phyloP scores from a whole-genome alignment of 1,140 invertebrate species.

The Drosophila busckii region DNA sequence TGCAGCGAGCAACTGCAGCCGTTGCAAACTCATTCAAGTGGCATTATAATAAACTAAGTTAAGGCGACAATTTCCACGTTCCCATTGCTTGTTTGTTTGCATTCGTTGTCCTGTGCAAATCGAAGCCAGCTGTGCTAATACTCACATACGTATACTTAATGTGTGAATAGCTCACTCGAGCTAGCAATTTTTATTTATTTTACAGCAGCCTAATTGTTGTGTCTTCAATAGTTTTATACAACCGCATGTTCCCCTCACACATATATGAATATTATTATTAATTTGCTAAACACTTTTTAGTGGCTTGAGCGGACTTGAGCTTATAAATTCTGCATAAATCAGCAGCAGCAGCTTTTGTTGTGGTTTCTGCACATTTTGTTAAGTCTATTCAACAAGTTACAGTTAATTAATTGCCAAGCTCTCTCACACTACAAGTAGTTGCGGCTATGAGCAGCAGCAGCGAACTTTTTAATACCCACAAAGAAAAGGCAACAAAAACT shows the following conservation, averaged over 20 bases:
- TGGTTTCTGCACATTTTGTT: neutral
- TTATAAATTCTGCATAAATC: too few relatives aligned
- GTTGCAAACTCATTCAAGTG: conserved; percentile 67
- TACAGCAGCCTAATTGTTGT: too few relatives aligned
- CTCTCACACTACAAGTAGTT: conserved; percentile 11
- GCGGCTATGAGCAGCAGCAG: conserved; percentile 4
- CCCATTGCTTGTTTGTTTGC: conserved; percentile 74
- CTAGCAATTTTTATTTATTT: neutral
- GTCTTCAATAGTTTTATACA: too few relatives aligned
- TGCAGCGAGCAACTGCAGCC: conserved; percentile 18
- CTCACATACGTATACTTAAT: neutral
- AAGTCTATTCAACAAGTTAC: neutral
- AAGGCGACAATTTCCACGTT: conserved; percentile 66
- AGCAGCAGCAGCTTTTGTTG: neutral
- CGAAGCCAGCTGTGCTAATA: conserved; percentile 1
- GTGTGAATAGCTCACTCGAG: conserved; percentile 5
- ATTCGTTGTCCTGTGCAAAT: conserved; percentile 37
- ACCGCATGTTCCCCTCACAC: too few relatives aligned
- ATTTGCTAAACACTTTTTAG: too few relatives aligned
- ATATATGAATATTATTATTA: too few relatives aligned
- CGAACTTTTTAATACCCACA: conserved; percentile 34
- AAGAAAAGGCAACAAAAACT: conserved; percentile 11
- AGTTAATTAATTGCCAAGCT: conserved; percentile 7
- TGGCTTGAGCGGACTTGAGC: too few relatives aligned
- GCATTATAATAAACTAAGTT: conserved; percentile 74